phyloP scores from a whole-genome alignment of 2,797 vertebrate species.

The Micropoecilia bifurca region DNA sequence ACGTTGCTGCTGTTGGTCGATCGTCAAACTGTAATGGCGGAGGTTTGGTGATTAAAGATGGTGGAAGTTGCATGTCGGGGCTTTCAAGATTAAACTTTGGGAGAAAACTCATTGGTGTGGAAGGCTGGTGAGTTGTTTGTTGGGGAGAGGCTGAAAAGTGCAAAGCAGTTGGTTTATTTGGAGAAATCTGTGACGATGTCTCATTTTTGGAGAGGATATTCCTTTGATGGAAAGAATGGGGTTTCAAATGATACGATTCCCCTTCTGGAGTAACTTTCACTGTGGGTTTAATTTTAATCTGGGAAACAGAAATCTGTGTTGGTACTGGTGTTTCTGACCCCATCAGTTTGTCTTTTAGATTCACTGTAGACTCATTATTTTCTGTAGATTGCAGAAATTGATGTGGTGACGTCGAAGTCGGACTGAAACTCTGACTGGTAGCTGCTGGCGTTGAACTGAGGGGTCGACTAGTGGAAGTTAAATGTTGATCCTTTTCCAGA shows the following conservation, averaged over 20 bases:
- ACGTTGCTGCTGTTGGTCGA: neutral
- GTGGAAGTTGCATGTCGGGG: constrained; percentile 4
- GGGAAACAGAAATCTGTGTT: constrained; percentile 5
- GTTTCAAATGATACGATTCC: constrained; percentile 4
- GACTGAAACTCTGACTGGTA: constrained; percentile 2
- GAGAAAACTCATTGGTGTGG: constrained; percentile 26
- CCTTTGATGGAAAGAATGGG: neutral
- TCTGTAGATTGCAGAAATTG: neutral
- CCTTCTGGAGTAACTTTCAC: constrained; percentile 7
- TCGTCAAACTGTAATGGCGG: constrained; percentile 8
- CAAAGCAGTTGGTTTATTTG: constrained; percentile 17
- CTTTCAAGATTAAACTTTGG: constrained; percentile 42
- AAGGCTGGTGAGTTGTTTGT: constrained; percentile 16
- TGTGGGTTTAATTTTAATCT: neutral
- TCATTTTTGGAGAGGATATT: constrained; percentile 6
- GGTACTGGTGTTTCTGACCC: constrained; percentile 11
- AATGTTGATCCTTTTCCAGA: constrained; percentile 16
- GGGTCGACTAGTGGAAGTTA: constrained; percentile 24
- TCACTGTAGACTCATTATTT: constrained; percentile 1
- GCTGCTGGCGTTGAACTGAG: constrained; percentile 10
- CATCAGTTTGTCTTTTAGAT: constrained; percentile 4
- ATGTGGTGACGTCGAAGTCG: neutral
- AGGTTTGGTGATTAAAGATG: constrained; percentile 8
- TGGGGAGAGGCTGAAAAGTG: constrained; percentile 12
- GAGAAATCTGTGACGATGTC: constrained; percentile 15